phyloP scores from a whole-genome alignment of 2,797 vertebrate genomes.

The Myotis myotis region DNA sequence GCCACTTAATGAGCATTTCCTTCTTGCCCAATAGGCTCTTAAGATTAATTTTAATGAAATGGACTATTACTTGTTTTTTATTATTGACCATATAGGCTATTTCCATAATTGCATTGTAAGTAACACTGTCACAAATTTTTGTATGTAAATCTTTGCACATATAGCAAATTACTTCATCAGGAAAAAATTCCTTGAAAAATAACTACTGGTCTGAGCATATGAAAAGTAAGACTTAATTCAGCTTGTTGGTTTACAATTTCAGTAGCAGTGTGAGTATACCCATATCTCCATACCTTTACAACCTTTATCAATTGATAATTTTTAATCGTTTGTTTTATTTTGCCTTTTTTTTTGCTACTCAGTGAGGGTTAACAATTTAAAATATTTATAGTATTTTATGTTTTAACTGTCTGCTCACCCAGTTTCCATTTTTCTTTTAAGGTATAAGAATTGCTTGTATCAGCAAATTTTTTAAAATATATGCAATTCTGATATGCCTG shows the following conservation, averaged over 20 bases:
- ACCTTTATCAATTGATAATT: background rate
- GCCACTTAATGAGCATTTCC: background rate
- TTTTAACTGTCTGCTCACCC: background rate
- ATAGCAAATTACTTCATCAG: background rate
- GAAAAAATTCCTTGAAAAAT: slow-evolving; percentile 14
- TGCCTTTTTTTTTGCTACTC: background rate
- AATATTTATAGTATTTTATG: background rate
- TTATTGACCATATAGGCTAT: background rate
- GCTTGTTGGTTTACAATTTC: background rate
- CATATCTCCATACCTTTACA: background rate
- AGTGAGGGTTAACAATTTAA: background rate
- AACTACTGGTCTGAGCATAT: background rate
- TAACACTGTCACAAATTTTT: background rate
- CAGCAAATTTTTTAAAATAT: background rate
- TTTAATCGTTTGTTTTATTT: background rate
- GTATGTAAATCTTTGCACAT: slow-evolving; percentile 2
- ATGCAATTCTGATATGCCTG: background rate
- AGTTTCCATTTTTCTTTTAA: slow-evolving; percentile 15
- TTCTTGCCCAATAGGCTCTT: background rate
- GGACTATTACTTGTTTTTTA: background rate
- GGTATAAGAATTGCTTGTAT: background rate
- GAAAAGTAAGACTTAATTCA: slow-evolving; percentile 3
- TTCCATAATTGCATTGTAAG: background rate
- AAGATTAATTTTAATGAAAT: slow-evolving; percentile 36
- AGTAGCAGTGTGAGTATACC: background rate